Evolutionary conservation across 2,888 invertebrate species (phyloP).

Genomic region (Ochropacha duplaris): DNA sequence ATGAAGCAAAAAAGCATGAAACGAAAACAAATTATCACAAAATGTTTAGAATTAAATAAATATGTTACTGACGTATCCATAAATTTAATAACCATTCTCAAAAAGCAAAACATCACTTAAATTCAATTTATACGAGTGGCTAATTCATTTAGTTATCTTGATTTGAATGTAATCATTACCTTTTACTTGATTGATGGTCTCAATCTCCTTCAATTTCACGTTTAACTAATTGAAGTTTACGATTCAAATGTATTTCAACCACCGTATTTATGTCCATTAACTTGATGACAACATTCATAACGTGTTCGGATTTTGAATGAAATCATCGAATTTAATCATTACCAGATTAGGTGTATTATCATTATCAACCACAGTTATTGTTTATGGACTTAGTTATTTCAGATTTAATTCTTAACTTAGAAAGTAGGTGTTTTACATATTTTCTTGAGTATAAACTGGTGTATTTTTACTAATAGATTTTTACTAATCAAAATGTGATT

Average conservation of each 20-base stretch:
- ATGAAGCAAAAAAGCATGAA: no score
- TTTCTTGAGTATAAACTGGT: no score
- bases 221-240: constrained; percentile 59
- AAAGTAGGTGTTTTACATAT: no score
- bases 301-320: constrained; percentile 10
- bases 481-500: no score
- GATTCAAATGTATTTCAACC: constrained; percentile 43
- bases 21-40: no score
- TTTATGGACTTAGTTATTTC: background rate
- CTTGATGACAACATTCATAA: constrained; percentile 44
- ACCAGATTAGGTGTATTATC: background rate
- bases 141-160: constrained; percentile 77
- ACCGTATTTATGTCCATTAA: constrained; percentile 49
- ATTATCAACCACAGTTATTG: background rate
- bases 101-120: constrained; percentile 62
- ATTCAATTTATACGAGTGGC: constrained; percentile 75
- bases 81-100: constrained; percentile 5
- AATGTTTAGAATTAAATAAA: background rate
- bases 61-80: background rate
- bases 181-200: constrained; percentile 76
- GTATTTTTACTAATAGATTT: no score
- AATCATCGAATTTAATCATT: background rate
- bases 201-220: constrained; percentile 66
- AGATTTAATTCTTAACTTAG: background rate
- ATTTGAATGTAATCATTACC: constrained; percentile 73